Conservation (phyloP, 2,888 invertebrate species). For the Strigamia transsilvanica region DNA sequence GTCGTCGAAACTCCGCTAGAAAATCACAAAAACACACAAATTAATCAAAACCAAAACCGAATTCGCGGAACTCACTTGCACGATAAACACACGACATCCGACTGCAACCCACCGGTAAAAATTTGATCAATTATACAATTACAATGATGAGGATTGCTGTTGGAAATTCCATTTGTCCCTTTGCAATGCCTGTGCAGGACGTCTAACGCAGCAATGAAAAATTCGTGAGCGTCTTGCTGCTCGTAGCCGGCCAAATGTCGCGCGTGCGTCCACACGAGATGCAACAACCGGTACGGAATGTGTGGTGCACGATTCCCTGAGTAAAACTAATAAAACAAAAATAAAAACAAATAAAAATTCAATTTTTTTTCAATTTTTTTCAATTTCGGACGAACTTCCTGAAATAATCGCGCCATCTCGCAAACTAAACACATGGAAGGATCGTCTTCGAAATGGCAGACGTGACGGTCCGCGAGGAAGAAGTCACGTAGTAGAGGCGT, state of each 20-base stretch:
- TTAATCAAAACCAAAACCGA: constrained; percentile 53
- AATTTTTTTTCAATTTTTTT: background rate
- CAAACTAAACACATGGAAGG: constrained; percentile 90
- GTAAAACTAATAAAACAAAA: constrained; percentile 79
- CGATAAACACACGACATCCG: constrained; percentile 93
- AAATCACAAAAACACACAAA: constrained; percentile 55
- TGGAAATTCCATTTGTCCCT: constrained; percentile 62
- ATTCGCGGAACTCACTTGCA: constrained; percentile 74
- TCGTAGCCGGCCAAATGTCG: constrained; percentile 93
- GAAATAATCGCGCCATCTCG: constrained; percentile 93
- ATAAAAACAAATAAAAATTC: background rate
- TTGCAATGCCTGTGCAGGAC: constrained; percentile 86
- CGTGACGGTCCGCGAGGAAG: constrained; percentile 91
- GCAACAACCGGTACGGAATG: constrained; percentile 86
- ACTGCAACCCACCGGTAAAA: constrained; percentile 94
- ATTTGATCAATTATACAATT: constrained; percentile 97
- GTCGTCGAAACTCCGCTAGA: constrained; percentile 89
- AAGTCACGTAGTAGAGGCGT: constrained; percentile 94
- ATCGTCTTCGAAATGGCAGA: constrained; percentile 73
- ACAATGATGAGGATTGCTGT: constrained; percentile 69
- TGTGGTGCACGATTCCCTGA: constrained; percentile 87
- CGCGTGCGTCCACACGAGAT: constrained; percentile 97
- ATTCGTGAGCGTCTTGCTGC: constrained; percentile 99
- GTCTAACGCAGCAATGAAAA: constrained; percentile 94
- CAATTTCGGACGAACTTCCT: constrained; percentile 70